Evolutionary conservation across 2,797 vertebrate species (phyloP).

Genomic region (Onychomys leucogaster): DNA sequence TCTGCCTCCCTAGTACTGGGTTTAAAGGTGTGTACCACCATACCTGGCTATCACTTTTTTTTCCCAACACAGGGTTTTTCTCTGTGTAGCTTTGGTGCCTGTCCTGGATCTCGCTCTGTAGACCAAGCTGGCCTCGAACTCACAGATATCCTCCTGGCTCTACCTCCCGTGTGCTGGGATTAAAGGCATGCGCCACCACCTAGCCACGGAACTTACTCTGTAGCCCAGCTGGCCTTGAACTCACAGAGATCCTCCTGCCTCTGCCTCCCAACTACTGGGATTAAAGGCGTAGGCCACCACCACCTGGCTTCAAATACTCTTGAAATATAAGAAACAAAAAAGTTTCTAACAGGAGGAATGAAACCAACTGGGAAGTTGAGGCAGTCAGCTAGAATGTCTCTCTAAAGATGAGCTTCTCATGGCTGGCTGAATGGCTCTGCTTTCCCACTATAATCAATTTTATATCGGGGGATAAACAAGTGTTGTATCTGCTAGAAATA

Average conservation of each 20-base stretch:
- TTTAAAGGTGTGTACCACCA: too few relatives aligned
- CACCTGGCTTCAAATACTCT: background rate
- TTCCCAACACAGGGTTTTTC: too few relatives aligned
- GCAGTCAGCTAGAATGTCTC: background rate
- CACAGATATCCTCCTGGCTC: too few relatives aligned
- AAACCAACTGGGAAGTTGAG: background rate
- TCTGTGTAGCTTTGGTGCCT: too few relatives aligned
- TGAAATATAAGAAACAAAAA: background rate
- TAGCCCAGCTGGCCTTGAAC: background rate
- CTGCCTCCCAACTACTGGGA: background rate
- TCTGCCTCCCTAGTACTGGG: background rate
- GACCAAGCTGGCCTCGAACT: too few relatives aligned
- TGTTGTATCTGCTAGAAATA: background rate
- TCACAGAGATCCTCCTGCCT: background rate
- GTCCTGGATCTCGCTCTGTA: too few relatives aligned
- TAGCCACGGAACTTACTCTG: too few relatives aligned
- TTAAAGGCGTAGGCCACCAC: too few relatives aligned
- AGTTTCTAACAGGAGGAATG: background rate
- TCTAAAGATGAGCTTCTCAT: background rate
- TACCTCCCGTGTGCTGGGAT: too few relatives aligned
- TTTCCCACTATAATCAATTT: background rate
- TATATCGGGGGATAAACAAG: background rate
- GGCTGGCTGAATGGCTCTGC: background rate
- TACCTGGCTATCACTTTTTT: too few relatives aligned
- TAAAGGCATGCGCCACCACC: too few relatives aligned